Evolutionary conservation across 2,113 vertebrate genomes (phyloP).

Genomic region (Patagioenas fasciata): DNA sequence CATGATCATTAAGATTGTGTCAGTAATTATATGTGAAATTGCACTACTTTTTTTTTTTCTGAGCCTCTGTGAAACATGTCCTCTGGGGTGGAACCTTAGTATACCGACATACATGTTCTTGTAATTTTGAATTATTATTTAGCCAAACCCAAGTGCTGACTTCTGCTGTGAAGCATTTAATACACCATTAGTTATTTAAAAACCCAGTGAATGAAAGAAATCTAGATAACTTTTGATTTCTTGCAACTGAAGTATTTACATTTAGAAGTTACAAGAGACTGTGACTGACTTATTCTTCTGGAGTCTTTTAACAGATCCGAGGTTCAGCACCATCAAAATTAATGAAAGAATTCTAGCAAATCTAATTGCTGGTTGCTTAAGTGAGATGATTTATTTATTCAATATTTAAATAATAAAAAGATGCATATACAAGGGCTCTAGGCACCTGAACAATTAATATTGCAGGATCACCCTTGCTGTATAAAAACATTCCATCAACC

Average conservation of each 20-base stretch:
- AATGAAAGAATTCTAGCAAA: conserved; percentile 42
- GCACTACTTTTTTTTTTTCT: not conserved
- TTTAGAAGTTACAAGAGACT: conserved; percentile 24
- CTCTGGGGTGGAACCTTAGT: conserved; percentile 23
- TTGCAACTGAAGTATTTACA: conserved; percentile 47
- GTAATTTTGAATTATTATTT: conserved; percentile 50
- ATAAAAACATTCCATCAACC: not conserved
- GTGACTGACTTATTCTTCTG: not conserved
- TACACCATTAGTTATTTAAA: conserved; percentile 53
- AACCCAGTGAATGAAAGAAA: conserved; percentile 42
- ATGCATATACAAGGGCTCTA: conserved; percentile 53
- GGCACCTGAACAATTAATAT: conserved; percentile 52
- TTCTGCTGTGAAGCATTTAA: conserved; percentile 18
- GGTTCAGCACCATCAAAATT: conserved; percentile 50
- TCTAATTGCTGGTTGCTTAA: conserved; percentile 38
- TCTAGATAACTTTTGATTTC: conserved; percentile 32
- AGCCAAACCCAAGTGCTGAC: not conserved
- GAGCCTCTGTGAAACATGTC: not conserved
- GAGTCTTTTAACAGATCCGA: conserved; percentile 26
- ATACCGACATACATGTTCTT: not conserved
- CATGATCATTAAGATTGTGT: conserved; percentile 43
- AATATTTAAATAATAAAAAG: conserved; percentile 67
- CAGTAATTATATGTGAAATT: conserved; percentile 59
- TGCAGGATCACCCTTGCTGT: conserved; percentile 14
- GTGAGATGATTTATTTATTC: conserved; percentile 63